Conservation (phyloP, 2,888 invertebrate genomes). For the Nemurella pictetii region DNA sequence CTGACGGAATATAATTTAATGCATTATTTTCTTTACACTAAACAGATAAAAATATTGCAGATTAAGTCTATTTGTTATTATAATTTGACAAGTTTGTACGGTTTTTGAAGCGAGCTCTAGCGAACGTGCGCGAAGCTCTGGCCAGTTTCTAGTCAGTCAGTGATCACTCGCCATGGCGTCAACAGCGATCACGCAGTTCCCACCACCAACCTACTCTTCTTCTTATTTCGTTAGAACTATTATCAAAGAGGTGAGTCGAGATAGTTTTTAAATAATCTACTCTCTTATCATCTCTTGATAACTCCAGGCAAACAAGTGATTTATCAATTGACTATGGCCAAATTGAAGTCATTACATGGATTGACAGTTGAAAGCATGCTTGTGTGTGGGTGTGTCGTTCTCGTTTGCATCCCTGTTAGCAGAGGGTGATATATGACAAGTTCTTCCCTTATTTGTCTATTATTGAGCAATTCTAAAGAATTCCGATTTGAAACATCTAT, state of each 20-base stretch:
- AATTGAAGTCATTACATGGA: not conserved
- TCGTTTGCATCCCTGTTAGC: not conserved
- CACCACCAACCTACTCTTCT: conserved; percentile 41
- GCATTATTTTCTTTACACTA: too few relatives aligned
- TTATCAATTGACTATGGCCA: not conserved
- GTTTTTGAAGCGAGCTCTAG: conserved; percentile 11
- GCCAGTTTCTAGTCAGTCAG: conserved; percentile 5
- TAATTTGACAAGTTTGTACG: not conserved
- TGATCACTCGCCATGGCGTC: conserved; percentile 39
- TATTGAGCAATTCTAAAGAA: too few relatives aligned
- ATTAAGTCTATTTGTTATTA: not conserved
- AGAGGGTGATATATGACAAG: not conserved
- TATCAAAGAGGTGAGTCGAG: conserved; percentile 40
- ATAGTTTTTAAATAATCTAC: not conserved
- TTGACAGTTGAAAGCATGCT: conserved; percentile 12
- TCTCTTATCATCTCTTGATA: not conserved
- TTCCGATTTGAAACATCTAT: too few relatives aligned
- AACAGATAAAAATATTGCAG: not conserved
- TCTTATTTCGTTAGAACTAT: conserved; percentile 41
- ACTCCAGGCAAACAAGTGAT: not conserved
- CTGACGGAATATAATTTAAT: too few relatives aligned
- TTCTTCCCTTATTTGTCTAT: too few relatives aligned
- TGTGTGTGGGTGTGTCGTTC: not conserved
- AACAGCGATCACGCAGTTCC: conserved; percentile 39
- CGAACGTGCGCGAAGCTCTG: not conserved